These are phyloP conservation scores for Acanthochromis polyacanthus DNA, from an alignment of 2,113 vertebrate species.

Conservation along the genomic window DNA sequence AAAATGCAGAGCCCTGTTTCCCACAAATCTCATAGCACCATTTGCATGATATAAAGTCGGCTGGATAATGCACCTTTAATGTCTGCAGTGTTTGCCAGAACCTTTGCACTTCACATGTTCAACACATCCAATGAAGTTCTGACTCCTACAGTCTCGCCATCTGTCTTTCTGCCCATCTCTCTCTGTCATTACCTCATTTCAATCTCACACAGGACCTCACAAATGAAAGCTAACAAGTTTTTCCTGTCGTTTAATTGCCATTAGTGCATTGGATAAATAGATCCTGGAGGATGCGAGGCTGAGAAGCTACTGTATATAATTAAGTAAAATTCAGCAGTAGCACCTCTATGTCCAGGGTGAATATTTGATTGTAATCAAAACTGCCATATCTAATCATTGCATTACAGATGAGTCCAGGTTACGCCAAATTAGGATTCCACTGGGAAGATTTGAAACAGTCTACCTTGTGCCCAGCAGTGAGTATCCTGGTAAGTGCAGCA, in stretches of 20 bases:
- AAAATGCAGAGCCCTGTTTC: slow-evolving; percentile 29
- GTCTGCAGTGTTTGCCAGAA: slow-evolving; percentile 29
- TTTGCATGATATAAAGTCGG: slow-evolving; percentile 17
- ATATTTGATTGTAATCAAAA: slow-evolving; percentile 55
- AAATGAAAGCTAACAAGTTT: slow-evolving; percentile 29
- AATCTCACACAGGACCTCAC: slow-evolving; percentile 14
- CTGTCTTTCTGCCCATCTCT: slow-evolving; percentile 1
- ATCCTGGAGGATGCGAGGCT: slow-evolving; percentile 17
- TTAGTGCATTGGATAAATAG: slow-evolving; percentile 39
- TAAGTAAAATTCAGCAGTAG: slow-evolving; percentile 27
- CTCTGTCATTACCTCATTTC: slow-evolving; percentile 27
- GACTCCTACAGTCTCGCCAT: slow-evolving; percentile 26
- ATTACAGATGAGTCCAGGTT: slow-evolving; percentile 40
- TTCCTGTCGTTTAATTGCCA: slow-evolving; percentile 41
- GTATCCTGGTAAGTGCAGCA: slow-evolving; percentile 5
- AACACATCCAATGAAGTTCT: slow-evolving; percentile 11
- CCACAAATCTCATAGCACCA: slow-evolving; percentile 1
- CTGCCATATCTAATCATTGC: slow-evolving; percentile 43
- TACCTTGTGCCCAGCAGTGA: slow-evolving; percentile 12
- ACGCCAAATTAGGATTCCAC: slow-evolving; percentile 26
- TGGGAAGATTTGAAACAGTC: slow-evolving; percentile 14
- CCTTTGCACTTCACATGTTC: slow-evolving; percentile 30
- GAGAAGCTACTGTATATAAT: slow-evolving; percentile 42
- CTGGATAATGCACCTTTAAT: slow-evolving; percentile 21
- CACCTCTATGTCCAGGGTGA: slow-evolving; percentile 37